A percentile compares a stretch with the other conserved stretches of the same genome.
Conservation (phyloP, 2,888 invertebrate genomes). For the Nephrotoma flavescens region DNA sequence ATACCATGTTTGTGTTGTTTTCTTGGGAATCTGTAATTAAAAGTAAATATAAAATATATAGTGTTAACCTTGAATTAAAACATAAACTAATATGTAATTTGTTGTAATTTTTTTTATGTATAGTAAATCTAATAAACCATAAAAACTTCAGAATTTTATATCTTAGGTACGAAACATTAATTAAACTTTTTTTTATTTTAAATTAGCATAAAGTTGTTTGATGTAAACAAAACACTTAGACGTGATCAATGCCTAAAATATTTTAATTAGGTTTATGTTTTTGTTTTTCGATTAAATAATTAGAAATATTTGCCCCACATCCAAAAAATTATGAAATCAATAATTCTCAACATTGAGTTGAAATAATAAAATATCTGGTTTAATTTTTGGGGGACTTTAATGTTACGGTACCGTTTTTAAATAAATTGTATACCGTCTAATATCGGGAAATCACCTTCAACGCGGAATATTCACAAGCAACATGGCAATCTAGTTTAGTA, state of each 20-base stretch:
- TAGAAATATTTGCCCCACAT: neutral
- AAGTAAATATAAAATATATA: neutral
- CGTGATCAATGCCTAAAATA: neutral
- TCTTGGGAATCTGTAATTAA: neutral
- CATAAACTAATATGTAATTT: too few relatives aligned
- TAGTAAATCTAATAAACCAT: neutral
- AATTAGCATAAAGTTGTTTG: neutral
- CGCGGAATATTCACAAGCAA: neutral
- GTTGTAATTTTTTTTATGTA: neutral
- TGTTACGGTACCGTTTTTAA: too few relatives aligned
- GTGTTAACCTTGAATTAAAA: too few relatives aligned
- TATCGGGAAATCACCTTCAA: neutral
- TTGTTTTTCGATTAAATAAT: neutral
- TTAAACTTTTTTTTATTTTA: neutral
- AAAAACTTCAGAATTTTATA: neutral
- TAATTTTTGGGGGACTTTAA: neutral
- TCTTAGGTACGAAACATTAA: neutral
- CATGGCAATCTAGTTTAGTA: neutral
- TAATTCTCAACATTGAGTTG: neutral
- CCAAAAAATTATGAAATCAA: neutral
- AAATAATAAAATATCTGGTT: neutral
- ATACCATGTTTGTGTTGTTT: constrained; percentile 21
- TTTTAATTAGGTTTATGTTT: neutral
- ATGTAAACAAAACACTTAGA: neutral
- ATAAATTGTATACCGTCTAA: too few relatives aligned